Conservation (phyloP, 2,888 invertebrate genomes). For the Agrochola circellaris region DNA sequence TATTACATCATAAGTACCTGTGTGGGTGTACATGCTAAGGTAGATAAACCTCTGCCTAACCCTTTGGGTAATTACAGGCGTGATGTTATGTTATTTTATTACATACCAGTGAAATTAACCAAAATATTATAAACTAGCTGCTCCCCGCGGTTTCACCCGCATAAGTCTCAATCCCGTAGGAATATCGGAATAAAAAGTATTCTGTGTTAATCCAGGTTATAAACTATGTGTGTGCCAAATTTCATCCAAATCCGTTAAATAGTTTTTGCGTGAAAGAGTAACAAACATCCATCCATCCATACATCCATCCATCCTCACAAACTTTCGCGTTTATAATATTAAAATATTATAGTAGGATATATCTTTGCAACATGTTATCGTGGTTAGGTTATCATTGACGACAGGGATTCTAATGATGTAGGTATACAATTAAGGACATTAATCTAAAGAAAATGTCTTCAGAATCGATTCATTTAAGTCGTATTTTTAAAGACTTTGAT, state of each 20-base stretch:
- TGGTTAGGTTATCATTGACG: not conserved
- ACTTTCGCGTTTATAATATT: too few species aligned
- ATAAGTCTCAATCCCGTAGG: too few species aligned
- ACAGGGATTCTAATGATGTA: not conserved
- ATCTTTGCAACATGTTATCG: not conserved
- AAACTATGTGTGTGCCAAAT: too few species aligned
- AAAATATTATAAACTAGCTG: not conserved
- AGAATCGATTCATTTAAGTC: constrained; percentile 35
- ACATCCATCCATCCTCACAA: too few species aligned
- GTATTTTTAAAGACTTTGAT: constrained; percentile 58
- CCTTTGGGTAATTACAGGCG: not conserved
- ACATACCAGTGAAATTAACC: not conserved
- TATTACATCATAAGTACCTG: not conserved
- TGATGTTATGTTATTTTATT: not conserved
- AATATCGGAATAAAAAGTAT: too few species aligned
- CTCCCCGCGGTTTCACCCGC: too few species aligned
- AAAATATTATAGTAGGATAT: too few species aligned
- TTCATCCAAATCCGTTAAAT: too few species aligned
- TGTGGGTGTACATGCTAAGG: not conserved
- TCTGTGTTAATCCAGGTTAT: too few species aligned
- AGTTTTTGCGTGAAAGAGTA: too few species aligned
- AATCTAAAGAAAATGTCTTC: constrained; percentile 29
- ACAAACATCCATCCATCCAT: too few species aligned
- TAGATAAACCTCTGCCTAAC: not conserved
- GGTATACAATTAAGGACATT: constrained; percentile 11